Evolutionary conservation across 2,888 invertebrate species (phyloP).

Genomic region (Trypoxylon attenuatum): DNA sequence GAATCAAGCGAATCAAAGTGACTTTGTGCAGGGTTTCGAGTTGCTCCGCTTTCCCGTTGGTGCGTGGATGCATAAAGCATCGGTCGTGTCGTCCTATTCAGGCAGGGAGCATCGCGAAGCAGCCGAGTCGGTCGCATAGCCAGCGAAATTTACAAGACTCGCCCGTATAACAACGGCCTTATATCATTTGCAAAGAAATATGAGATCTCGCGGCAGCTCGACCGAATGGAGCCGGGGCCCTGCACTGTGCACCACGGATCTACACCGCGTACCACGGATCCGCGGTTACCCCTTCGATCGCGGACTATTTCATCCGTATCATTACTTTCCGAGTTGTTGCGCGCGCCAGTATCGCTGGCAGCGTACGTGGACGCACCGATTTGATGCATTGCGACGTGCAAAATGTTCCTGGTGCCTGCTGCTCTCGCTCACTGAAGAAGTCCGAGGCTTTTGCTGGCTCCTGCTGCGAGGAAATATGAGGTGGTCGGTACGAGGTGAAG

Average conservation of each 20-base stretch:
- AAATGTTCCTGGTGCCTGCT: background rate
- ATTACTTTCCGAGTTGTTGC: background rate
- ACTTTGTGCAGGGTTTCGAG: too few relatives aligned
- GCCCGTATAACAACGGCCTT: conserved; percentile 62
- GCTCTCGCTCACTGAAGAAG: background rate
- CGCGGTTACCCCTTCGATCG: conserved; percentile 34
- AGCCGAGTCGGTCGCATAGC: conserved; percentile 25
- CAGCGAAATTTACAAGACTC: conserved; percentile 66
- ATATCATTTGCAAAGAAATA: conserved; percentile 69
- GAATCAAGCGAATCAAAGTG: too few relatives aligned
- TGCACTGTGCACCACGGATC: conserved; percentile 21
- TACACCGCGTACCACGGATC: conserved; percentile 29
- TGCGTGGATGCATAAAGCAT: background rate
- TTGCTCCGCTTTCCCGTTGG: conserved; percentile 1
- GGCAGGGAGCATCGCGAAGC: background rate
- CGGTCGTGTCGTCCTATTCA: conserved; percentile 1
- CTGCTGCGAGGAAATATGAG: too few relatives aligned
- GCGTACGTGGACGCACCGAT: background rate
- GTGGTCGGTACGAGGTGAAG: too few relatives aligned
- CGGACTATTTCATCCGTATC: background rate
- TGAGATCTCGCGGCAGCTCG: conserved; percentile 54
- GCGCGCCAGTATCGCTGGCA: background rate
- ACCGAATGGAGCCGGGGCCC: too few relatives aligned
- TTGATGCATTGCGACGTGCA: background rate
- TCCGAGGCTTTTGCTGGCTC: too few relatives aligned